Evolutionary conservation across 92 coral and sea anemone species (phyloP), one percentile per base, ranked within the genome.

Genomic region (Palythoa grandis): DNA sequence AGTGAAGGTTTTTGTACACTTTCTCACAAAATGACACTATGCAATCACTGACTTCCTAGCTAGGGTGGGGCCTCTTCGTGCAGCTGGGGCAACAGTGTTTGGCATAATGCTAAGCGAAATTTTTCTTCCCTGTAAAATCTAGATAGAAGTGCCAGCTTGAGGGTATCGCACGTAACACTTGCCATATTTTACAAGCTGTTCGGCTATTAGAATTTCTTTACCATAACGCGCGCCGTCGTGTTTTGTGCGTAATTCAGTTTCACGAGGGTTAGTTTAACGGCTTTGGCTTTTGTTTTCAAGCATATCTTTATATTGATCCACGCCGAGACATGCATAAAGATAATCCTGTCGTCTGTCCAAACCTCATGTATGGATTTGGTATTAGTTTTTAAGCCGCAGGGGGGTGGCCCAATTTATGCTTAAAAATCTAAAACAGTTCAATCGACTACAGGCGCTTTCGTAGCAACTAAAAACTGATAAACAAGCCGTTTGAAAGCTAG

Each of bases 61-160:
- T 65, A 19, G 85, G 85, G 85, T 80, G 85, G 85, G 85, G 85
- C 16, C 85, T 50, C 75, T 66, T 3, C 61, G 52, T 23, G 53
- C 85, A 80, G 72, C 74, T 80, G 63, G 74, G 47, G 67, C 43
- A 52, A 80, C 23, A 48, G 22, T 22, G 50, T 48, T 66, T 80
- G 60, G 61, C 85, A 80, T 66, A 43, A 2, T 43, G 20, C 47
- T 11, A 66, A 20, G 25, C 56, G 60, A 80, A 29, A 4, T 29
- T 3, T 23, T 20, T 40, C 19, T 23, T 39, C 52, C 17, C 10
- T 58, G n/a, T 78, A 39, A 35, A 12, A 23, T 4, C n/a, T 43
- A 54, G 16, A n/a, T 16, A 40, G 56, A 22, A 79, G 14, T 39
- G 58, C 23, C 20, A 66, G 11, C 13, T 65, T 47, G 17, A n/a